Base-by-base conservation (phyloP, 2,888 invertebrate genomes). In the Chesias legatella region DNA sequence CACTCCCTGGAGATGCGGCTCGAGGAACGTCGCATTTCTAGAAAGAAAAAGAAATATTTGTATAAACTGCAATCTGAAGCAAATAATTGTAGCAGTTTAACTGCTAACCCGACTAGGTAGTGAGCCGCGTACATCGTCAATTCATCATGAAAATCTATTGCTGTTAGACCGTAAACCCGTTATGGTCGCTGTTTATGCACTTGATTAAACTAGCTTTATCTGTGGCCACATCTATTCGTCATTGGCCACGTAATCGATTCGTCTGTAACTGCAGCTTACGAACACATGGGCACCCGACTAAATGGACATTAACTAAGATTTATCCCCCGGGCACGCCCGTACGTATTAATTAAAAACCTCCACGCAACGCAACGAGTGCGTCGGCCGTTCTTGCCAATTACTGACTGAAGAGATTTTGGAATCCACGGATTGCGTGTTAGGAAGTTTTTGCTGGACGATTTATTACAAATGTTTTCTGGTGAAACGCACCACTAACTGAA, bases 1-100 rank as follows among this genome's bases (percentile, higher is more conserved):
- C 67, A 92, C 80, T 30, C 91, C 91, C 67, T 93, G 92, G 53
- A 93, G 86, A 71, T 93, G 93, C 23, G 93, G 93, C 73, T 94
- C 94, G 65, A 94, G 89, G 75, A 94, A 94, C 51, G 91, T 91
- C 71, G 93, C 93, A 85, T 92, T 93, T 88, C 94, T 94, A n/a
- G n/a, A n/a, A n/a, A n/a, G n/a, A n/a, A n/a, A n/a, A n/a, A n/a
- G n/a, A n/a, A n/a, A n/a, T n/a, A n/a, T n/a, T n/a, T n/a, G n/a
- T n/a, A n/a, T n/a, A n/a, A n/a, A n/a, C n/a, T n/a, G n/a, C n/a
- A n/a, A n/a, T n/a, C n/a, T n/a, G n/a, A n/a, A n/a, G n/a, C n/a
- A n/a, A n/a, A n/a, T n/a, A n/a, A n/a, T n/a, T n/a, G n/a, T n/a
- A n/a, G n/a, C n/a, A n/a, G n/a, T n/a, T n/a, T n/a, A n/a, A n/a